Conservation (phyloP, 2,797 vertebrate species). For the Micropoecilia bifurca region DNA sequence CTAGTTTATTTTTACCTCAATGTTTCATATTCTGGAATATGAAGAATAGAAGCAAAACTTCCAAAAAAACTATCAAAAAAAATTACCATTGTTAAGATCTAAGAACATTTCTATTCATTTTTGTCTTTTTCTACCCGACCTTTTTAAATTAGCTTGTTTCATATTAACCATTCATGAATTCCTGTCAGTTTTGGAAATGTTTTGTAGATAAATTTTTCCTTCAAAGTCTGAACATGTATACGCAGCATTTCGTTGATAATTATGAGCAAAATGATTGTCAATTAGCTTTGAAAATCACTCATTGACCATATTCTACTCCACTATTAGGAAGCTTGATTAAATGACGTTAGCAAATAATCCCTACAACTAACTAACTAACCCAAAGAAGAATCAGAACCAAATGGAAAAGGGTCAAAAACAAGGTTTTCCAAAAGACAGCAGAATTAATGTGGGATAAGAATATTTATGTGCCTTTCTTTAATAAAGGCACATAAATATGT, state of each 20-base stretch:
- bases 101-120: background rate
- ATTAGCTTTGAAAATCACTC: background rate
- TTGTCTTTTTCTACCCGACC: background rate
- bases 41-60: background rate
- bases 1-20: too few relatives aligned
- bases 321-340: background rate
- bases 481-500: too few relatives aligned
- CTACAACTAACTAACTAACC: background rate
- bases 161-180: background rate
- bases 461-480: background rate
- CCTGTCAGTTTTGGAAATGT: background rate
- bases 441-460: background rate
- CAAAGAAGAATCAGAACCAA: background rate
- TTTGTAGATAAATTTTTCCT: background rate
- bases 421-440: background rate
- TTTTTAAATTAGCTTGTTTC: background rate
- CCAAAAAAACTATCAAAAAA: background rate
- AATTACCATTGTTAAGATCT: background rate
- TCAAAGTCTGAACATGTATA: too few relatives aligned
- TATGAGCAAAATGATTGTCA: background rate
- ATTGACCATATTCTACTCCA: background rate
- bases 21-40: too few relatives aligned
- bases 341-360: background rate
- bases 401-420: background rate
- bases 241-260: too few relatives aligned